phyloP scores from a whole-genome alignment of 2,113 vertebrate genomes.

The Cyprinus carpio region DNA sequence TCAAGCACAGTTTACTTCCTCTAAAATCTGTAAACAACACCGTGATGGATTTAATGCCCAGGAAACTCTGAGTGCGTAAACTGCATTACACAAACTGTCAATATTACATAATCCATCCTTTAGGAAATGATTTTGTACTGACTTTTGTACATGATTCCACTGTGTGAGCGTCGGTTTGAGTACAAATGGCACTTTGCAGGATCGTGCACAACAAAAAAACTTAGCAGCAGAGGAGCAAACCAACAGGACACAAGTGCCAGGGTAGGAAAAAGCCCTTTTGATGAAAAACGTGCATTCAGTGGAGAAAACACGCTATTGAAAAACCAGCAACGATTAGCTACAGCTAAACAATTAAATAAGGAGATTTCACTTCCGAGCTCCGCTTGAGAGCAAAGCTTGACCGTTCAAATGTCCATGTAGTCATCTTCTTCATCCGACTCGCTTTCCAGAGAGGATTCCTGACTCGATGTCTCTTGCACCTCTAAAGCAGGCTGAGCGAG shows the following conservation, averaged over 20 bases:
- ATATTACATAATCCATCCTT: constrained; percentile 13
- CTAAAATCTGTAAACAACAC: constrained; percentile 23
- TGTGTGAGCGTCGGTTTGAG: background rate
- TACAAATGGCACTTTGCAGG: constrained; percentile 64
- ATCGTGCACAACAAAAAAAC: constrained; percentile 46
- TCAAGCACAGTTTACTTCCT: background rate
- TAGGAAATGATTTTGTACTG: background rate
- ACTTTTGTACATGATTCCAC: background rate
- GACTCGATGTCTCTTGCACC: constrained; percentile 96
- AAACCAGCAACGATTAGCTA: background rate
- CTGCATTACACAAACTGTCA: constrained; percentile 33
- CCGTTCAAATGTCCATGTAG: constrained; percentile 92
- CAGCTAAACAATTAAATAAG: background rate
- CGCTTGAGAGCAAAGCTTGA: background rate
- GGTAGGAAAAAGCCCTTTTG: constrained; percentile 51
- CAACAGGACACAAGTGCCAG: constrained; percentile 23
- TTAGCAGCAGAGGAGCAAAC: constrained; percentile 38
- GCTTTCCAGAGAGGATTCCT: constrained; percentile 96
- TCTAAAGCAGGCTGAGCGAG: constrained; percentile 94
- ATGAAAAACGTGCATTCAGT: constrained; percentile 45
- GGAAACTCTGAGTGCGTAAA: constrained; percentile 14
- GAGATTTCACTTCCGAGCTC: background rate
- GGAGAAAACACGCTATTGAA: constrained; percentile 8
- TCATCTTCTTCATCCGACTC: constrained; percentile 95
- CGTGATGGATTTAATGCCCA: constrained; percentile 35